A percentile compares a stretch with the other conserved stretches of the same genome.
These are phyloP conservation scores for Coenonympha arcania DNA, from an alignment of 2,888 invertebrate genomes.

Conservation along the genomic window DNA sequence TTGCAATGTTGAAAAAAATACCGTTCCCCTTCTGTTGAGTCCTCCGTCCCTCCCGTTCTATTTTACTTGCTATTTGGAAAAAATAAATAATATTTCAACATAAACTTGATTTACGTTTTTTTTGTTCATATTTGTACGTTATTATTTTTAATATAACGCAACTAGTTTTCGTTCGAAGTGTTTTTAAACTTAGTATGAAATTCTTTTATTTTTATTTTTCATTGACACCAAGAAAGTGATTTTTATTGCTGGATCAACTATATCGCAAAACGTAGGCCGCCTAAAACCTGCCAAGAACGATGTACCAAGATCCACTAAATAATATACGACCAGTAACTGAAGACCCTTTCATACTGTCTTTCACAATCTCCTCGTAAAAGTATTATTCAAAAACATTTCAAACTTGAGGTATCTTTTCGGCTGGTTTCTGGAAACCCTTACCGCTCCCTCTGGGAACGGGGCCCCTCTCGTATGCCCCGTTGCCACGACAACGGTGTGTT, in stretches of 20 bases:
- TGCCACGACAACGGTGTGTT: slow-evolving; percentile 63
- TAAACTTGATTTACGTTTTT: no score
- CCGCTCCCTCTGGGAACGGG: slow-evolving; percentile 48
- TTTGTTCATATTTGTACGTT: no score
- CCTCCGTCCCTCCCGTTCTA: no score
- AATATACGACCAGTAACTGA: slow-evolving; percentile 36
- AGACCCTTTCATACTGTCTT: slow-evolving; percentile 32
- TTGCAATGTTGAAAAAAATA: no score
- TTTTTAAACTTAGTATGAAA: no score
- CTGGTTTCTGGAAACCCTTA: slow-evolving; percentile 54
- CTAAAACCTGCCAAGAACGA: slow-evolving; percentile 32
- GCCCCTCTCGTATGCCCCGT: slow-evolving; percentile 55
- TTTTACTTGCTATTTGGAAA: no score
- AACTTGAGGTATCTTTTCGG: slow-evolving; percentile 48
- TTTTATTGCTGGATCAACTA: slow-evolving; percentile 8
- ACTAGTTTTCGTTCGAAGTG: no score
- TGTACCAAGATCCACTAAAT: slow-evolving; percentile 42
- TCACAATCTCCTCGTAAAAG: slow-evolving; percentile 27
- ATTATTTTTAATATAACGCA: no score
- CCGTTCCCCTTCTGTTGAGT: no score
- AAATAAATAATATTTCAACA: no score
- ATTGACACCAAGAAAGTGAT: no score
- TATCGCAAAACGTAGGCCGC: background rate
- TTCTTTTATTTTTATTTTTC: no score
- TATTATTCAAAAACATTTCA: slow-evolving; percentile 35